phyloP scores from a whole-genome alignment of 1,140 invertebrate species.

The Drosophila punjabiensis region DNA sequence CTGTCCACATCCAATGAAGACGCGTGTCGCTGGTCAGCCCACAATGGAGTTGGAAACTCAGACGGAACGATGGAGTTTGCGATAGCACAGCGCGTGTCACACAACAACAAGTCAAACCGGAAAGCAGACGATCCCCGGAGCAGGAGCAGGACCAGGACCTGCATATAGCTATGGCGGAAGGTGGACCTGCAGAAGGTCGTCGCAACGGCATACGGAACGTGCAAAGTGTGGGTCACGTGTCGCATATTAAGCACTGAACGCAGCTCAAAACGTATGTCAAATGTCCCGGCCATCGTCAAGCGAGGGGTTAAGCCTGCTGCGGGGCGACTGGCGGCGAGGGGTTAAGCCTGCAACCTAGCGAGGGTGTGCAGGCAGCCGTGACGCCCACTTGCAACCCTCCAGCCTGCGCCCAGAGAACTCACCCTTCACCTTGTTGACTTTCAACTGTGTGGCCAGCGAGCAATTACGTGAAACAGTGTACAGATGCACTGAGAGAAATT shows the following conservation, averaged over 20 bases:
- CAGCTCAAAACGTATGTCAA: conserved; percentile 78
- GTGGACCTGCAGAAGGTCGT: conserved; percentile 48
- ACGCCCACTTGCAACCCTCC: conserved; percentile 69
- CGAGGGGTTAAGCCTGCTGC: conserved; percentile 14
- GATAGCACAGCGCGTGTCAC: conserved; percentile 71
- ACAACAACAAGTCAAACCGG: conserved; percentile 80
- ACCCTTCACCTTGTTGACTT: conserved; percentile 57
- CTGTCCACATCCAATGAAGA: conserved; percentile 39
- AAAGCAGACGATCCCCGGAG: conserved; percentile 54
- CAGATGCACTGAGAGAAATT: conserved; percentile 18
- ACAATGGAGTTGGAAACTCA: conserved; percentile 53
- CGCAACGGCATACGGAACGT: conserved; percentile 48
- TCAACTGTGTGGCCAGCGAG: conserved; percentile 71
- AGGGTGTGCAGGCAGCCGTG: conserved; percentile 76
- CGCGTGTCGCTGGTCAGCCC: conserved; percentile 72
- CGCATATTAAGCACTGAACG: conserved; percentile 77
- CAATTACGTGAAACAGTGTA: conserved; percentile 52
- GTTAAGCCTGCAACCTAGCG: conserved; percentile 35
- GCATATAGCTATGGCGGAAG: conserved; percentile 47
- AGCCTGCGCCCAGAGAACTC: conserved; percentile 23
- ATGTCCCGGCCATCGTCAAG: conserved; percentile 45
- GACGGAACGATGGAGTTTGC: conserved; percentile 40
- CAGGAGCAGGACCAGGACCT: conserved; percentile 54
- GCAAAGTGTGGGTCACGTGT: conserved; percentile 81
- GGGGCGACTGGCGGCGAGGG: conserved; percentile 2